Conservation (phyloP, 2,888 invertebrate species). For the Dilophus febrilis region DNA sequence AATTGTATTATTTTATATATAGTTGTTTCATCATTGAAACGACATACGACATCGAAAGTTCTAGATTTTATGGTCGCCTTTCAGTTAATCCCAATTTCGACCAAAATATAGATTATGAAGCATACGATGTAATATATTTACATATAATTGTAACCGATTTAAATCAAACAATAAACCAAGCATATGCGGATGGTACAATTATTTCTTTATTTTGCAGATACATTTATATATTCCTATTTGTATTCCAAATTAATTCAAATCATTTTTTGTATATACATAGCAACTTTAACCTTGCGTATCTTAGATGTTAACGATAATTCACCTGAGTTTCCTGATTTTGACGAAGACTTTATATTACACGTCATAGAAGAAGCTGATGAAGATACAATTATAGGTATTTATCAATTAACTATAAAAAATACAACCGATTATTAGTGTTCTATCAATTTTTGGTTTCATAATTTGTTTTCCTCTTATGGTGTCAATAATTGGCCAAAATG, state of each 20-base stretch:
- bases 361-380: slow-evolving; percentile 36
- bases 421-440: not conserved
- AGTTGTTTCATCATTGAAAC: slow-evolving; percentile 21
- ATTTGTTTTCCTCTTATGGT: no score
- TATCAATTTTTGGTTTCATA: not conserved
- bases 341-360: slow-evolving; percentile 26
- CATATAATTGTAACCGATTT: slow-evolving; percentile 34
- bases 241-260: no score
- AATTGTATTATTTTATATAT: no score
- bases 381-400: slow-evolving; percentile 33
- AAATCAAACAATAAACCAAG: slow-evolving; percentile 32
- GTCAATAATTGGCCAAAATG: no score
- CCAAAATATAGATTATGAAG: slow-evolving; percentile 38
- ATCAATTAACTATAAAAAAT: not conserved
- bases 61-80: slow-evolving; percentile 14
- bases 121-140: slow-evolving; percentile 40
- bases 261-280: slow-evolving; percentile 25
- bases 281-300: slow-evolving; percentile 38
- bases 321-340: slow-evolving; percentile 36
- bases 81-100: slow-evolving; percentile 13
- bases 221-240: no score
- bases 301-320: slow-evolving; percentile 45
- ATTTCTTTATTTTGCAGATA: no score
- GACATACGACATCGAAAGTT: slow-evolving; percentile 10
- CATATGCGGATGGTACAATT: slow-evolving; percentile 32